These are phyloP conservation scores for Ceraclea dissimilis DNA, from an alignment of 2,888 invertebrate genomes.

Conservation along the genomic window DNA sequence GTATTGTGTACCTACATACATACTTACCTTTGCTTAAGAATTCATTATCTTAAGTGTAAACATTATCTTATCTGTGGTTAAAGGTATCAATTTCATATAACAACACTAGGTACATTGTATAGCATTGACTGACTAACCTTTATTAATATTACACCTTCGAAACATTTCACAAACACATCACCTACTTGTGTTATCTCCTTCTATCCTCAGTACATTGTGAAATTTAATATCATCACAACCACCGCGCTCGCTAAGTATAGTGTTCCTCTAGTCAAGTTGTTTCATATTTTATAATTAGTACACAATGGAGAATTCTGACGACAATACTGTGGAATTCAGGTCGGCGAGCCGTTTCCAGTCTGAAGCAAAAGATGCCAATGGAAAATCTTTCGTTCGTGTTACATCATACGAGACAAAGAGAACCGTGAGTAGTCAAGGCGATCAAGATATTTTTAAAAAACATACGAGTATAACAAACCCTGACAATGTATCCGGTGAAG, in stretches of 20 bases:
- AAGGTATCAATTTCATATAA: constrained; percentile 18
- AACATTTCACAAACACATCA: not conserved
- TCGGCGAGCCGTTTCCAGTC: constrained; percentile 8
- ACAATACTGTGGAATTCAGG: constrained; percentile 6
- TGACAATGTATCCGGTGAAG: constrained; percentile 10
- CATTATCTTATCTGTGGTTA: constrained; percentile 21
- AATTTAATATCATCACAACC: not conserved
- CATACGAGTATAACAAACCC: constrained; percentile 7
- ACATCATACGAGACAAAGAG: constrained; percentile 9
- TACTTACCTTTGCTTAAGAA: not conserved
- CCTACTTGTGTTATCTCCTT: constrained; percentile 1
- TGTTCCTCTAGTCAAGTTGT: not conserved
- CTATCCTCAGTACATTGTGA: not conserved
- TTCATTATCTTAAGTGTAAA: constrained; percentile 15
- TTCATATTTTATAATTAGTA: not conserved
- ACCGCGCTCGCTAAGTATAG: not conserved
- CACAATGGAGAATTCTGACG: not conserved
- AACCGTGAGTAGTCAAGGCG: constrained; percentile 6
- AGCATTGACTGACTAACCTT: constrained; percentile 12
- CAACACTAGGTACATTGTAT: not conserved
- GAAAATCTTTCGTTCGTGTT: constrained; percentile 6
- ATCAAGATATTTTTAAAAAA: constrained; percentile 7
- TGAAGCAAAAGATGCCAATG: constrained; percentile 1
- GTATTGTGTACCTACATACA: not conserved
- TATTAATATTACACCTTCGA: not conserved